Base-by-base conservation (phyloP, 1,140 invertebrate genomes). In the Palaemon carinicauda region DNA sequence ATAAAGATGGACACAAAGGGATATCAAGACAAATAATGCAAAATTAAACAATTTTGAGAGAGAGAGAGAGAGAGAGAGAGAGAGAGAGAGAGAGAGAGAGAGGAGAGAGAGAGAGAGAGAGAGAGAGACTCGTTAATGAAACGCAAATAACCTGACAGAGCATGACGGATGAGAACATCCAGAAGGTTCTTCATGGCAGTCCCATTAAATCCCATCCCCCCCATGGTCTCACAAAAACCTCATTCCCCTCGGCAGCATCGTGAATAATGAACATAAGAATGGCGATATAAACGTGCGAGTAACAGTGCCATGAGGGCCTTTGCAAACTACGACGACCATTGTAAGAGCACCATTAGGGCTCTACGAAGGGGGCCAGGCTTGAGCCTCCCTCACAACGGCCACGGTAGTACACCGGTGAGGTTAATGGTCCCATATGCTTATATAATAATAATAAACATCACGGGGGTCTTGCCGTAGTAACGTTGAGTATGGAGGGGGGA, bases 391-490 rank as follows among this genome's bases (percentile, higher is more conserved):
- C 14, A 29, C 73, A 33, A 14, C 52, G 52, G 50, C 41, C 52
- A 60, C 77, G 73, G 77, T 77, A 80, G 78, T 29, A 86, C 56
- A 41, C 60, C 41, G 60, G 29, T 21, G 56, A n/a, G 50, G 27
- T 73, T 86, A 86, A 86, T 86, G 65, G 83, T 71, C 52, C 83
- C 77, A 86, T 86, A 80, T 86, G 83, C 78, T 86, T 86, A 86
- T 80, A 86, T 86, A 86, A 86, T 86, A 86, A 79, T 86, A 86
- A 86, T 86, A 86, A 86, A 80, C 71, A 83, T 54, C 81, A 71
- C 65, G 54, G 50, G 51, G 56, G 53, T 77, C 29, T 27, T 24
- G 65, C 65, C 24, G 24, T 41, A 41, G 41, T 74, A 31, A 73
- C 51, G 60, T 29, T 31, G 73, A 24, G 54, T n/a, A 31, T 14